Evolutionary conservation across 1,140 invertebrate genomes (phyloP), one percentile per base, ranked within the genome.

Genomic region (Camponotus pennsylvanicus): DNA sequence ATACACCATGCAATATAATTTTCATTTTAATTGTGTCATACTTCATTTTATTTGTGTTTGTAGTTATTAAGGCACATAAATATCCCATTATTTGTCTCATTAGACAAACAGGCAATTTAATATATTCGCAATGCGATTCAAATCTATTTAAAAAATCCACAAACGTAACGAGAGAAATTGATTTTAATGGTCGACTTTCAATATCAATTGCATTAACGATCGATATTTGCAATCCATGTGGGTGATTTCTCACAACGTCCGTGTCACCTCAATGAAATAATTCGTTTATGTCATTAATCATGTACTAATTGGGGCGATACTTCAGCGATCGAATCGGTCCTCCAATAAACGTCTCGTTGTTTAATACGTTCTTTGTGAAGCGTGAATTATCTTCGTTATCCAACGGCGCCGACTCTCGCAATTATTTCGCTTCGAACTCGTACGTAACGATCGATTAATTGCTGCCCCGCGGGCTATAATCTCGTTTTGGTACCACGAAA

Each of bases 371-470:
- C 57, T 8, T 13, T 18, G 49, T 52, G 42, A 49, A 49, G 55
- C 55, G 57, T 83, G 13, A 61, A 73, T 75, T 73, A 83, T 83
- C 69, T 52, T 11, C 69, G 76, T 89, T 69, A 52, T 49, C 57
- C 52, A 69, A 85, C 61, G 77, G 79, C 52, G 40, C 18, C 55
- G 49, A 15, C 11, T 27, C 11, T n/a, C 67, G 77, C 34, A 66
- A 86, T 89, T 78, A 78, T 83, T 73, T 82, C 71, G 85, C n/a
- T 45, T 1, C 66, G 42, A 64, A 80, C 55, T 27, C 75, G 61
- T 27, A 15, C 6, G 18, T 63, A 67, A 86, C 73, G 67, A 86
- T 88, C 75, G 83, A 89, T 89, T 89, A 89, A 89, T 83, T 78
- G 87, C 75, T 55, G 57, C 18, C 45, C 59, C 34, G 11, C 59